phyloP scores from a whole-genome alignment of 2,888 invertebrate genomes.

The Cataglyphis cursor region DNA sequence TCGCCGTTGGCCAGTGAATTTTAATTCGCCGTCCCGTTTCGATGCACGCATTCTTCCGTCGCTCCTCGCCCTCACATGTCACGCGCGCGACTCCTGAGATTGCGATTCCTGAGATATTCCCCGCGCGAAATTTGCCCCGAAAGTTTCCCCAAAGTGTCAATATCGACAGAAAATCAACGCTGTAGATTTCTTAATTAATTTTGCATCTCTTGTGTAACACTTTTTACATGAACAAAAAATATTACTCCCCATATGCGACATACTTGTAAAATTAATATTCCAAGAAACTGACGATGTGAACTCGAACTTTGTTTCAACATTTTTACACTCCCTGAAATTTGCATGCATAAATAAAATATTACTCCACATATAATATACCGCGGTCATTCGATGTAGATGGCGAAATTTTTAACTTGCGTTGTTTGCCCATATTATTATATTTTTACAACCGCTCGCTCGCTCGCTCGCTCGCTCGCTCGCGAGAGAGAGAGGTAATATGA shows the following conservation, averaged over 20 bases:
- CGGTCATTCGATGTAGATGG: conserved; percentile 3
- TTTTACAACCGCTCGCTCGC: conserved; percentile 22
- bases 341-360: conserved; percentile 33
- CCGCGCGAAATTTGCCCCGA: not conserved
- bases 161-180: not conserved
- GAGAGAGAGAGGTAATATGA: not conserved
- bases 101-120: not conserved
- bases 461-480: no score
- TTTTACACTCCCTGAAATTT: conserved; percentile 3
- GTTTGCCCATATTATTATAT: conserved; percentile 7
- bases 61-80: not conserved
- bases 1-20: conserved; percentile 81
- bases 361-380: conserved; percentile 11
- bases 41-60: conserved; percentile 70
- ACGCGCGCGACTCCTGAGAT: conserved; percentile 13
- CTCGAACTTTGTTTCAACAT: not conserved
- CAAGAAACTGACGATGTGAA: not conserved
- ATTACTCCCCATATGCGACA: not conserved
- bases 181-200: not conserved
- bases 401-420: conserved; percentile 20
- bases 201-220: not conserved
- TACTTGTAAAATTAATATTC: not conserved
- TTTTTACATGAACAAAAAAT: not conserved
- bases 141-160: not conserved
- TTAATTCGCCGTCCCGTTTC: conserved; percentile 79